Conservation (phyloP, 1,140 invertebrate species). For the Ooceraea biroi region DNA sequence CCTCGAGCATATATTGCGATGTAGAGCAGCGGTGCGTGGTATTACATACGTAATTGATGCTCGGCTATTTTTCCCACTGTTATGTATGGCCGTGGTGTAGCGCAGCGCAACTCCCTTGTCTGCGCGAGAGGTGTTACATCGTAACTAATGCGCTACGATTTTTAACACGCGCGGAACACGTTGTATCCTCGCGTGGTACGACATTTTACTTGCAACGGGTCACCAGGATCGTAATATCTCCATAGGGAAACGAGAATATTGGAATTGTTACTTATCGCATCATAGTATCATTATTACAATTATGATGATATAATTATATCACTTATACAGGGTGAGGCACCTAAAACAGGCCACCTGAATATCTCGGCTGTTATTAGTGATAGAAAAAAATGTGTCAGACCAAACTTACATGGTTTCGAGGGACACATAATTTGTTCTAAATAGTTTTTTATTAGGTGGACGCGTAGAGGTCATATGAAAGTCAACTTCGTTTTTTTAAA, state of each 20-base stretch:
- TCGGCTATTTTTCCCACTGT: constrained; percentile 38
- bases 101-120: constrained; percentile 30
- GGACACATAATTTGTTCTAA: no score
- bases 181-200: constrained; percentile 8
- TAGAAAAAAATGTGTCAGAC: no score
- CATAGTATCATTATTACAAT: not conserved
- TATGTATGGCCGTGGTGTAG: constrained; percentile 25
- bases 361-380: no score
- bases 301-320: no score
- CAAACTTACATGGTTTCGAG: no score
- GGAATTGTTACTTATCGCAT: not conserved
- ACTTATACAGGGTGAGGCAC: no score
- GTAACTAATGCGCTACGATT: constrained; percentile 52
- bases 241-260: not conserved
- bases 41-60: constrained; percentile 61
- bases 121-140: constrained; percentile 50
- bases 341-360: no score
- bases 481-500: no score
- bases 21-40: constrained; percentile 52
- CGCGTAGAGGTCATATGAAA: no score
- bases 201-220: constrained; percentile 23
- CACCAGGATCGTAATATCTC: not conserved
- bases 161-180: constrained; percentile 38
- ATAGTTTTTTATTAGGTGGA: no score
- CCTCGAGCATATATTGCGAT: constrained; percentile 35